Conservation (phyloP, 2,888 invertebrate genomes). For the Malachius bipustulatus region DNA sequence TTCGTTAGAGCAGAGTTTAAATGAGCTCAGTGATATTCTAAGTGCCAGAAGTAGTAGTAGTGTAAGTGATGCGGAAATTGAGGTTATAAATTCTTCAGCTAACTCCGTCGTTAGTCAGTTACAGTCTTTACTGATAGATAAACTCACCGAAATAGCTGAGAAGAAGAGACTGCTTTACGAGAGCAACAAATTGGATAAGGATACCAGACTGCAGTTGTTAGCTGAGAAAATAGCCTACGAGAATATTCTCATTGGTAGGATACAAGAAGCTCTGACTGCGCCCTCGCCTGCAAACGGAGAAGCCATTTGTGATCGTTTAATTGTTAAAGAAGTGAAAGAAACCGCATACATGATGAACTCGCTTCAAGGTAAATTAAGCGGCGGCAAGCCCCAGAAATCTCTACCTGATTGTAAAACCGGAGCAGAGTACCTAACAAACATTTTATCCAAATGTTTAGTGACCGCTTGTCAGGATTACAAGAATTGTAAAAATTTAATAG, state of each 20-base stretch:
- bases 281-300: conserved; percentile 25
- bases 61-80: conserved; percentile 42
- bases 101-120: conserved; percentile 49
- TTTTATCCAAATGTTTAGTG: conserved; percentile 59
- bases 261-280: conserved; percentile 53
- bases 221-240: conserved; percentile 75
- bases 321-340: conserved; percentile 59
- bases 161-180: conserved; percentile 54
- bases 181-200: conserved; percentile 54
- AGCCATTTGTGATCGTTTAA: conserved; percentile 46
- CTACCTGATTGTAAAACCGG: conserved; percentile 33
- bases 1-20: conserved; percentile 51
- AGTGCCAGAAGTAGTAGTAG: conserved; percentile 43
- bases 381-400: conserved; percentile 37
- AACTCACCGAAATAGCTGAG: conserved; percentile 55
- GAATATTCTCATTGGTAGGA: conserved; percentile 49
- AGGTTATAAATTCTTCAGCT: conserved; percentile 44
- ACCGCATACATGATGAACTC: conserved; percentile 64
- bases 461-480: conserved; percentile 33
- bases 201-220: conserved; percentile 55
- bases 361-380: conserved; percentile 55
- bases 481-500: conserved; percentile 30
- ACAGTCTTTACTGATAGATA: conserved; percentile 55
- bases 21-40: conserved; percentile 50
- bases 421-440: conserved; percentile 61